Percentiles rank a stretch among this genome's conserved stretches.
These are phyloP conservation scores for Silvanus unidentatus DNA, from an alignment of 2,888 invertebrate genomes.

Conservation along the genomic window DNA sequence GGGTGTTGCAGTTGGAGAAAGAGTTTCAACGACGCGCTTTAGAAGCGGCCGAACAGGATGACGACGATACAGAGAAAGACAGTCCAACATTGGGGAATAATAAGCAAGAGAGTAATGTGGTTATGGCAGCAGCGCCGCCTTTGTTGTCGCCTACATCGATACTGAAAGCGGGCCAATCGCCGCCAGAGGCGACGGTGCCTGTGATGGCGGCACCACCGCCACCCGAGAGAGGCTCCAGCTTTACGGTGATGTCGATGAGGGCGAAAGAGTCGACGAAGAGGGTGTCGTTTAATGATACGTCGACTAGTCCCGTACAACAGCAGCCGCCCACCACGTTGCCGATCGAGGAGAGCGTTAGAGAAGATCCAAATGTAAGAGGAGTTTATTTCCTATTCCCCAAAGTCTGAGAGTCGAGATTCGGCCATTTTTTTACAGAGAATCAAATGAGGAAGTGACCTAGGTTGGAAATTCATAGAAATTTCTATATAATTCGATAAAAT, in stretches of 20 bases:
- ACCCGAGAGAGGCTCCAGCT: constrained; percentile 84
- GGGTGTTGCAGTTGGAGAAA: constrained; percentile 84
- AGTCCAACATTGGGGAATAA: constrained; percentile 39
- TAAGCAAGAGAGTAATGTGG: constrained; percentile 38
- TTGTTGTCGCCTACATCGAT: constrained; percentile 38
- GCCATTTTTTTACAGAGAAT: no score
- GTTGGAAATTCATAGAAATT: no score
- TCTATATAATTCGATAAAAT: no score
- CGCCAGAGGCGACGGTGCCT: constrained; percentile 47
- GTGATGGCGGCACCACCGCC: constrained; percentile 59
- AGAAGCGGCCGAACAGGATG: constrained; percentile 65
- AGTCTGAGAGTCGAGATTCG: no score
- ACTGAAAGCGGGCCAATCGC: constrained; percentile 34
- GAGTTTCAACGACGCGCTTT: constrained; percentile 90
- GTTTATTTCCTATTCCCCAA: no score
- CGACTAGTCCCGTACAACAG: constrained; percentile 41
- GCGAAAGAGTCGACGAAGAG: constrained; percentile 44
- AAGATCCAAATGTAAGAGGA: constrained; percentile 75
- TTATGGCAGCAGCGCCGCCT: constrained; percentile 25
- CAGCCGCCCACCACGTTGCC: constrained; percentile 46
- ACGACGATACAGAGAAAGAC: constrained; percentile 63
- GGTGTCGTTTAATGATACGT: constrained; percentile 43
- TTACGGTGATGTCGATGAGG: constrained; percentile 70
- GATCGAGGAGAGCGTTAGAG: constrained; percentile 51
- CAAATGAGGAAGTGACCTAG: no score